Evolutionary conservation across 2,113 vertebrate genomes (phyloP), one percentile per base, ranked within the genome.

Genomic region (Ifrita kowaldi): DNA sequence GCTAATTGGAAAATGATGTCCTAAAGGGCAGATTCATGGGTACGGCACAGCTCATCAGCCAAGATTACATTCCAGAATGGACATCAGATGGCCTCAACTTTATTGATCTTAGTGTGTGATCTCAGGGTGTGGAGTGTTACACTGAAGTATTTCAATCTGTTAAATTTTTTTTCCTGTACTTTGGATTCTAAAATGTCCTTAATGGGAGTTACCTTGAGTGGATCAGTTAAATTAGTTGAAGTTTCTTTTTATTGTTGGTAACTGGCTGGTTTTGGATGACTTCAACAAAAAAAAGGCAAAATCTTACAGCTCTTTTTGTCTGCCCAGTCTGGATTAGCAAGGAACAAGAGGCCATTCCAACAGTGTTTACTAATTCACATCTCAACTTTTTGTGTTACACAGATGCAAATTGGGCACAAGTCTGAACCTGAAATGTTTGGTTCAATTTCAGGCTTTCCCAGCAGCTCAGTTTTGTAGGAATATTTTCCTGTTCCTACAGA

Each of bases 21-120:
- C 93, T 94, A 23, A 75, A 90, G 89, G 91, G 81, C 77, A 82
- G 17, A 89, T 95, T 90, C 42, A 47, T 49, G 88, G 71, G 76
- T 83, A 74, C 77, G 59, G 46, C 20, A 4, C 16, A 67, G 83
- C 80, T 81, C 14, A 0, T 68, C 57, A 89, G 73, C 80, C 71
- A 71, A 57, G 80, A 84, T 62, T 84, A 4, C 69, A 21, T 89
- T 84, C 57, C 57, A 56, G 87, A 92, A 53, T 84, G 81, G 73
- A 91, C 87, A 84, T 95, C 89, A 97, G 74, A 87, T 91, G 80
- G 81, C 56, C 65, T 89, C n/a, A 44, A 1, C 65, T 67, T 63
- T 27, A 44, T 60, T 88, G 76, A 68, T 92, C 76, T 89, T 20
- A 3, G 44, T 93, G 84, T 90, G 91, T 75, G 94, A 86, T 93